A percentile compares a stretch with the other conserved stretches of the same genome.
These are phyloP conservation scores for Xiphydria camelus DNA, from an alignment of 2,888 invertebrate species.

Conservation along the genomic window DNA sequence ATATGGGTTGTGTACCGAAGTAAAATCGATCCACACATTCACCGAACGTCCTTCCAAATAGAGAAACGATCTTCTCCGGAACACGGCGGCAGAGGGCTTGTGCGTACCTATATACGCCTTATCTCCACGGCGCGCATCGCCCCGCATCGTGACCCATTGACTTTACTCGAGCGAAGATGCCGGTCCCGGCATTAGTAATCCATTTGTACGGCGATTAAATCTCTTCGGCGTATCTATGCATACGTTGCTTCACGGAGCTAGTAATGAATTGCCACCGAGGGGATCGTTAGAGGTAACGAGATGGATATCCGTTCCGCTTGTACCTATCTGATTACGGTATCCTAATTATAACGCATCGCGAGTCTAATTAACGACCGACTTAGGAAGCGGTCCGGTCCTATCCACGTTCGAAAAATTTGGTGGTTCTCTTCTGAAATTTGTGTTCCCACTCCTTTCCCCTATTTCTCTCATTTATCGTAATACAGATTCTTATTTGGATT, in stretches of 20 bases:
- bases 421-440: not conserved
- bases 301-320: slow-evolving; percentile 43
- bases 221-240: slow-evolving; percentile 10
- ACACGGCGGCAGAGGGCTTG: not conserved
- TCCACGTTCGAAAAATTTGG: not conserved
- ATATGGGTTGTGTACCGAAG: no score
- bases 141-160: not conserved
- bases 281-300: slow-evolving; percentile 49
- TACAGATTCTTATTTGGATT: no score
- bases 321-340: slow-evolving; percentile 45
- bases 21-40: no score
- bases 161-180: no score
- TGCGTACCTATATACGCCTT: not conserved
- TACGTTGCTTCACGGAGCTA: slow-evolving; percentile 7
- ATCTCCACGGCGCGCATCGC: not conserved
- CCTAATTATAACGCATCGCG: slow-evolving; percentile 49
- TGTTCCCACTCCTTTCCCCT: no score
- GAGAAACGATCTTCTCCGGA: no score
- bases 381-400: slow-evolving; percentile 15
- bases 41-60: no score
- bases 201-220: slow-evolving; percentile 6
- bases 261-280: slow-evolving; percentile 51
- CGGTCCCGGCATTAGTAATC: not conserved
- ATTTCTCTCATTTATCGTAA: no score
- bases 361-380: slow-evolving; percentile 44